Base-by-base conservation (phyloP, 2,888 invertebrate genomes). In the Electrophaes corylata region DNA sequence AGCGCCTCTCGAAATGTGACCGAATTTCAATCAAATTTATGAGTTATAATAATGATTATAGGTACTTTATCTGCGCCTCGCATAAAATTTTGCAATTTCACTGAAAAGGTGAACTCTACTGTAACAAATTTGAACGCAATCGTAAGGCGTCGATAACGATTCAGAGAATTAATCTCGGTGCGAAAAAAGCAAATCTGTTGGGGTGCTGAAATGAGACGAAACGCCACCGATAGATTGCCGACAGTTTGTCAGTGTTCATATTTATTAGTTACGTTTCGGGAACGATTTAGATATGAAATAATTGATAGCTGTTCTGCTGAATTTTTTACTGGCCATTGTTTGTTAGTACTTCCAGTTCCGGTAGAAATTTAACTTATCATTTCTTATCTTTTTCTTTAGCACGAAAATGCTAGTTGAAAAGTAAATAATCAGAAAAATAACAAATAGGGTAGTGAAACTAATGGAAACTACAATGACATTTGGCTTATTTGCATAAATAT, bases 1-100 rank as follows among this genome's bases (percentile, higher is more conserved):
- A 91, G 89, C 80, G 77, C 73, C 75, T 75, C 71, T 81, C 81
- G 86, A 88, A 90, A 89, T 90, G 87, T 89, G 85, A 89, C 89
- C 88, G 84, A 89, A 89, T 88, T 91, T 91, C 91, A 90, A 91
- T 91, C 87, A 88, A 90, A 90, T 91, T 91, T 91, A 91, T 89
- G 88, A 91, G 79, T 89, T 89, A 89, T 88, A 84, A 91, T 90
- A 90, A 91, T 90, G 86, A 91, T 90, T 88, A 87, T 88, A 88
- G 88, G 87, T 80, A 83, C 84, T 88, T 90, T 90, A 91, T 90
- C 89, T 75, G 79, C 70, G 82, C 75, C 75, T 63, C 84, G 86
- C 89, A 86, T 86, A 84, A 88, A 88, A 89, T 90, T 90, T 86
- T 60, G 85, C 86, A 86, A 90, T 90, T 88, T 83, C 75, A 84